Conservation (phyloP, 2,113 vertebrate species). For the Origma solitaria region DNA sequence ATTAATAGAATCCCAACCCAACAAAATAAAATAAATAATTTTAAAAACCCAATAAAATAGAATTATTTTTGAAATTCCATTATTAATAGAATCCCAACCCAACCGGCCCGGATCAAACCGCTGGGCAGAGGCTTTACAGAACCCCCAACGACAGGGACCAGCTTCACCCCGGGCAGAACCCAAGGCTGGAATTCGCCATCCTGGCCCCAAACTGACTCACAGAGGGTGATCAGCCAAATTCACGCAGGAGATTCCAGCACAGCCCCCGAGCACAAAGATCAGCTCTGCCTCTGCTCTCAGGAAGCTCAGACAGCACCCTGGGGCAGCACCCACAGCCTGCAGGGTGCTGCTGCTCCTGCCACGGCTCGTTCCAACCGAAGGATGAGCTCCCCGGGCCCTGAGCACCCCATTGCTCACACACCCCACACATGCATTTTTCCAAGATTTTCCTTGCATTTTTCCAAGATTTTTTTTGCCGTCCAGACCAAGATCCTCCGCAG, state of each 20-base stretch:
- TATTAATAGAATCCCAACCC: no score
- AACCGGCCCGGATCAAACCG: not conserved
- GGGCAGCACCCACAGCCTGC: no score
- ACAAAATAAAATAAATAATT: no score
- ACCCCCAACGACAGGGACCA: not conserved
- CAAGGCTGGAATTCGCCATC: accelerated
- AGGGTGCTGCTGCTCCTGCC: not conserved
- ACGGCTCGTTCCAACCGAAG: not conserved
- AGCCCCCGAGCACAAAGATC: not conserved
- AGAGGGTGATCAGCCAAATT: not conserved
- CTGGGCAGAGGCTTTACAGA: not conserved
- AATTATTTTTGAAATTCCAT: no score
- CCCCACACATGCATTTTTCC: accelerated
- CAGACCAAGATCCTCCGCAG: not conserved
- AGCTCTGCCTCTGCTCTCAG: not conserved
- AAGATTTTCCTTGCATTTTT: no score
- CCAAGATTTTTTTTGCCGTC: no score
- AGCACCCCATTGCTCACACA: not conserved
- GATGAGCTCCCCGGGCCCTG: not conserved
- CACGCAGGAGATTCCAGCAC: not conserved
- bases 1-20: no score
- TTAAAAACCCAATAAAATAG: no score
- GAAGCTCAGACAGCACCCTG: not conserved
- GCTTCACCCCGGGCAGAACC: accelerated
- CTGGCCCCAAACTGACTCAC: not conserved